These are phyloP conservation scores for Tenebrio molitor DNA, from an alignment of 1,140 invertebrate genomes.

Conservation along the genomic window DNA sequence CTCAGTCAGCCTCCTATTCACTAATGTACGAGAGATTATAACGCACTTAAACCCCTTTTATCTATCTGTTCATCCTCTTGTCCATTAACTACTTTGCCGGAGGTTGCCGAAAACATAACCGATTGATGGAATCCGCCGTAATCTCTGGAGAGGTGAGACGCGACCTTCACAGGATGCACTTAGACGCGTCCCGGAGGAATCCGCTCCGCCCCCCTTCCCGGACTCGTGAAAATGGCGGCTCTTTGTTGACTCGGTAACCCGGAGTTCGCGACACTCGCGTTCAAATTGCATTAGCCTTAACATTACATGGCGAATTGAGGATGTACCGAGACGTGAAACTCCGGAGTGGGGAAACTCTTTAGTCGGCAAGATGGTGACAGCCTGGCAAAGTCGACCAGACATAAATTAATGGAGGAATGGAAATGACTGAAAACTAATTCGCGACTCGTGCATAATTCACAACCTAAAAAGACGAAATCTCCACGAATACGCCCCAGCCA, in stretches of 20 bases:
- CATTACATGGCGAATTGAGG: constrained; percentile 68
- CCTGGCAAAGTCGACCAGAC: constrained; percentile 58
- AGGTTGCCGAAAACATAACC: background rate
- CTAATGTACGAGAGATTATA: constrained; percentile 58
- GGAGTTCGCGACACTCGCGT: constrained; percentile 63
- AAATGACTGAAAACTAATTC: constrained; percentile 52
- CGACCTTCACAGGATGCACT: constrained; percentile 3
- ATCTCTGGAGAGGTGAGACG: background rate
- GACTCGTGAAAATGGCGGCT: constrained; percentile 63
- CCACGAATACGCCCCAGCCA: background rate
- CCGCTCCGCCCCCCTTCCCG: background rate
- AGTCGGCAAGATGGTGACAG: constrained; percentile 63
- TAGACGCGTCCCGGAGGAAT: background rate
- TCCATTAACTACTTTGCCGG: constrained; percentile 54
- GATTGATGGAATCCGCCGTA: background rate
- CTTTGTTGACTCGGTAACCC: constrained; percentile 67
- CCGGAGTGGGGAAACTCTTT: constrained; percentile 54
- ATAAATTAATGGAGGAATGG: constrained; percentile 61
- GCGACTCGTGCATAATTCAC: constrained; percentile 45
- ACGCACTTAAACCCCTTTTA: constrained; percentile 60
- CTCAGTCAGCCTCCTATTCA: constrained; percentile 51
- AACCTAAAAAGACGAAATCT: background rate
- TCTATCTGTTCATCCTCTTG: constrained; percentile 55
- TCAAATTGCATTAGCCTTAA: constrained; percentile 68
- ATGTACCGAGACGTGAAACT: constrained; percentile 67